A percentile compares a stretch with the other conserved stretches of the same genome.
These are phyloP conservation scores for Gambusia holbrooki DNA, from an alignment of 2,113 vertebrate species.

Conservation along the genomic window DNA sequence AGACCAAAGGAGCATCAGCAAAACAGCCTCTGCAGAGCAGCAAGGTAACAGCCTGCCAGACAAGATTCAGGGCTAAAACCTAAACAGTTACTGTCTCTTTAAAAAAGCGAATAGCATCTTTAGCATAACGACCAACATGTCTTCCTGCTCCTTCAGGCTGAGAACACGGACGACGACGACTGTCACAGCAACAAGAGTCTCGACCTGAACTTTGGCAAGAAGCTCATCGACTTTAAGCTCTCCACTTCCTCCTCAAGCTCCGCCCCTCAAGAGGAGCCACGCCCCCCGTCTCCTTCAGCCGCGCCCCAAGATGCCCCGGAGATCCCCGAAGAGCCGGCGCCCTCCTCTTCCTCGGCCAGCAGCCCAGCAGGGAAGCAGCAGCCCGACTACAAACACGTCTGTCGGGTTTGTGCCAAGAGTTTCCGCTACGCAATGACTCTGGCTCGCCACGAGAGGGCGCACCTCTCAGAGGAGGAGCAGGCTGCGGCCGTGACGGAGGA, in stretches of 20 bases:
- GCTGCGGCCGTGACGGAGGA: background rate
- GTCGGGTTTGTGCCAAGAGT: conserved; percentile 88
- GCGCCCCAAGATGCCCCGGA: background rate
- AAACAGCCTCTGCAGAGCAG: conserved; percentile 26
- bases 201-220: conserved; percentile 94
- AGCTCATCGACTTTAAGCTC: conserved; percentile 95
- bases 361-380: conserved; percentile 45
- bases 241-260: conserved; percentile 60
- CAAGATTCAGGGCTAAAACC: background rate
- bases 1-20: conserved; percentile 28
- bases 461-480: conserved; percentile 76
- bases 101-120: no score
- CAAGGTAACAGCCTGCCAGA: conserved; percentile 49
- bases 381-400: conserved; percentile 87
- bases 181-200: conserved; percentile 93
- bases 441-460: conserved; percentile 90
- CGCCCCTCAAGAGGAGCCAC: conserved; percentile 40
- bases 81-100: no score
- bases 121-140: no score
- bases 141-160: conserved; percentile 35
- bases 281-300: conserved; percentile 2
- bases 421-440: conserved; percentile 94
- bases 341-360: conserved; percentile 13
- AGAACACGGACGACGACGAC: conserved; percentile 80
- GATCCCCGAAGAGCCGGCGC: conserved; percentile 4